Percentiles rank a stretch among this genome's conserved stretches.
phyloP scores from a whole-genome alignment of 2,888 invertebrate species.

The Cephalotes varians region DNA sequence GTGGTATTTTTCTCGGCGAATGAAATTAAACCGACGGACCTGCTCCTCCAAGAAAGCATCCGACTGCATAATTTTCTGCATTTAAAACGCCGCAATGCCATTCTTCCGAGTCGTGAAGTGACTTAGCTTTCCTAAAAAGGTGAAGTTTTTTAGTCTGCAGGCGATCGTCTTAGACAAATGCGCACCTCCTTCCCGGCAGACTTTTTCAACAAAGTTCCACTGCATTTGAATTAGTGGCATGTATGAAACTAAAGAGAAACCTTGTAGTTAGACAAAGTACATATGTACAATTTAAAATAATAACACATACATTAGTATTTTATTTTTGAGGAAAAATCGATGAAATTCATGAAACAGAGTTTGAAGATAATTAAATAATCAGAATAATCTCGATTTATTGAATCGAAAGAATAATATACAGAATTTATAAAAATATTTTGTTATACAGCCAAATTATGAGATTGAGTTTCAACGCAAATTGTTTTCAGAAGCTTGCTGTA shows the following conservation, averaged over 20 bases:
- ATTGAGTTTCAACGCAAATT: neutral
- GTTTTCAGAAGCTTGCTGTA: neutral
- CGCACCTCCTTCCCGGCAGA: constrained; percentile 16
- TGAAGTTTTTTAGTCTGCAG: constrained; percentile 43
- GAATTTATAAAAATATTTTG: neutral
- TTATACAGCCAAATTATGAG: neutral
- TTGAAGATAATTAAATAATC: neutral
- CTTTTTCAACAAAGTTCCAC: constrained; percentile 8
- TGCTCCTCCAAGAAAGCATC: constrained; percentile 58
- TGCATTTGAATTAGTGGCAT: neutral
- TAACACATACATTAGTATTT: neutral
- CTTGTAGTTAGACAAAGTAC: neutral
- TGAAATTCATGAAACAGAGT: neutral
- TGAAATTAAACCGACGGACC: constrained; percentile 64
- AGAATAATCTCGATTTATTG: neutral
- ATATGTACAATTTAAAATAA: neutral
- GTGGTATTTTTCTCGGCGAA: constrained; percentile 54
- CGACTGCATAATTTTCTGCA: constrained; percentile 43
- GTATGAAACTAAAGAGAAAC: neutral
- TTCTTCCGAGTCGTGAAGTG: constrained; percentile 36
- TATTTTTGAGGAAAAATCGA: neutral
- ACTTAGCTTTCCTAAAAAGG: constrained; percentile 38
- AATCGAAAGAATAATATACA: neutral
- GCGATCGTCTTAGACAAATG: constrained; percentile 47
- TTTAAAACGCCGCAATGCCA: constrained; percentile 42